Evolutionary conservation across 2,113 vertebrate genomes (phyloP).

Genomic region (Morphnarchus princeps): DNA sequence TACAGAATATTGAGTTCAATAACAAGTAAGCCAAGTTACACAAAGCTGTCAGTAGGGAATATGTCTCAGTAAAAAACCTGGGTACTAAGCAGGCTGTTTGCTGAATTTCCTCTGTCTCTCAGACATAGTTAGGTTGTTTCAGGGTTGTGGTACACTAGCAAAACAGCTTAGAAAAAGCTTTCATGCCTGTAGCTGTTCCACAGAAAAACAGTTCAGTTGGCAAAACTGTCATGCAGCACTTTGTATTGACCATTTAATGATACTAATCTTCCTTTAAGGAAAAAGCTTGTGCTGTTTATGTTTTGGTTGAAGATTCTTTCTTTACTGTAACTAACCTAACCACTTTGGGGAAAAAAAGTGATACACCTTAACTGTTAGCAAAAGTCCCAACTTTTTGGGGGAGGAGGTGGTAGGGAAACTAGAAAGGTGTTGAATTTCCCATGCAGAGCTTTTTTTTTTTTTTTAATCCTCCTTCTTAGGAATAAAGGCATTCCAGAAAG

Average conservation of each 20-base stretch:
- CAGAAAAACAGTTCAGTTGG: not conserved
- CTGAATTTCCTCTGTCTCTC: not conserved
- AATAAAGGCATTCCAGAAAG: not conserved
- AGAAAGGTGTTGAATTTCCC: not conserved
- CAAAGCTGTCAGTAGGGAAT: not conserved
- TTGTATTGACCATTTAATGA: not conserved
- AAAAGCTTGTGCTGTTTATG: not conserved
- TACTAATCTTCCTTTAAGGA: not conserved
- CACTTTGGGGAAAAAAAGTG: not conserved
- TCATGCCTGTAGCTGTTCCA: not conserved
- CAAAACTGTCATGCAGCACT: not conserved
- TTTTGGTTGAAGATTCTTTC: not conserved
- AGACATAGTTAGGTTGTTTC: not conserved
- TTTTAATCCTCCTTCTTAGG: not conserved
- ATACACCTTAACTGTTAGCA: not conserved
- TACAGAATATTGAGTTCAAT: not conserved
- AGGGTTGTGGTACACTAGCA: not conserved
- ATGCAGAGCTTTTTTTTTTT: not conserved
- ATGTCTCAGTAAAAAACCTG: not conserved
- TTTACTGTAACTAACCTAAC: not conserved
- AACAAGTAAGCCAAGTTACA: not conserved
- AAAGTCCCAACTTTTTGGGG: not conserved
- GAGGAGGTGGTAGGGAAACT: too few species aligned
- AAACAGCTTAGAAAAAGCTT: not conserved
- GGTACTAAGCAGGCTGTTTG: not conserved